A percentile compares a stretch with the other conserved stretches of the same genome.
Conservation (phyloP, 2,797 vertebrate species). For the Bovichtus variegatus region DNA sequence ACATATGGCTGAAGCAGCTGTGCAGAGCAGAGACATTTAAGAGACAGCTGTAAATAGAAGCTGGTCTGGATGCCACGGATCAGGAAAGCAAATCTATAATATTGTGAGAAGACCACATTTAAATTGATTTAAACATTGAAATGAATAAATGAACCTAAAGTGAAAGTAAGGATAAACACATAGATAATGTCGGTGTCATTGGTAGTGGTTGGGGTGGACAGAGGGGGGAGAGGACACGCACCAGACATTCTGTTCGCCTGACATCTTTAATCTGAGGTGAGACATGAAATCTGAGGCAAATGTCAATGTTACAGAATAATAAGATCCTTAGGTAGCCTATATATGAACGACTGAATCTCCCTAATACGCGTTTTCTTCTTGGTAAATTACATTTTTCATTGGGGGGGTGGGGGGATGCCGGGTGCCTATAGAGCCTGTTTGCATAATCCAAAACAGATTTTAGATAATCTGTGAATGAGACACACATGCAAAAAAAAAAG, state of each 20-base stretch:
- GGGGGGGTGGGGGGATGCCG: slow-evolving; percentile 19
- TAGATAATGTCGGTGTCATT: slow-evolving; percentile 19
- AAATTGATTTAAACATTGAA: not conserved
- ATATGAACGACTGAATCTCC: slow-evolving; percentile 68
- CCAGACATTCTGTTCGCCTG: slow-evolving; percentile 67
- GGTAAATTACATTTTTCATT: slow-evolving; percentile 80
- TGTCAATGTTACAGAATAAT: slow-evolving; percentile 61
- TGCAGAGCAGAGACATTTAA: slow-evolving; percentile 40
- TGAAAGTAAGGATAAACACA: slow-evolving; percentile 10
- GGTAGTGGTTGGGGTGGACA: slow-evolving; percentile 11
- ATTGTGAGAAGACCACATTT: not conserved
- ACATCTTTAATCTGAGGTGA: slow-evolving; percentile 79
- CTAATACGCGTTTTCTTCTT: slow-evolving; percentile 72
- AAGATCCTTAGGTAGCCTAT: slow-evolving; percentile 72
- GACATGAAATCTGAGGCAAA: slow-evolving; percentile 75
- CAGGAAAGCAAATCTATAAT: slow-evolving; percentile 9
- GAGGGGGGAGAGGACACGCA: slow-evolving; percentile 28
- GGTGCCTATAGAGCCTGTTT: slow-evolving; percentile 58
- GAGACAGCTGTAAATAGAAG: slow-evolving; percentile 19
- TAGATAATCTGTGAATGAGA: slow-evolving; percentile 81
- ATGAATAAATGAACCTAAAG: not conserved
- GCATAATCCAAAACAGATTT: slow-evolving; percentile 86
- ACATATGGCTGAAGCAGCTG: slow-evolving; percentile 65
- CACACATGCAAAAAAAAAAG: slow-evolving; percentile 51
- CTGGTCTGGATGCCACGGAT: slow-evolving; percentile 13